Base-by-base conservation (phyloP, 2,797 vertebrate species). In the Sebastiscus tertius region DNA sequence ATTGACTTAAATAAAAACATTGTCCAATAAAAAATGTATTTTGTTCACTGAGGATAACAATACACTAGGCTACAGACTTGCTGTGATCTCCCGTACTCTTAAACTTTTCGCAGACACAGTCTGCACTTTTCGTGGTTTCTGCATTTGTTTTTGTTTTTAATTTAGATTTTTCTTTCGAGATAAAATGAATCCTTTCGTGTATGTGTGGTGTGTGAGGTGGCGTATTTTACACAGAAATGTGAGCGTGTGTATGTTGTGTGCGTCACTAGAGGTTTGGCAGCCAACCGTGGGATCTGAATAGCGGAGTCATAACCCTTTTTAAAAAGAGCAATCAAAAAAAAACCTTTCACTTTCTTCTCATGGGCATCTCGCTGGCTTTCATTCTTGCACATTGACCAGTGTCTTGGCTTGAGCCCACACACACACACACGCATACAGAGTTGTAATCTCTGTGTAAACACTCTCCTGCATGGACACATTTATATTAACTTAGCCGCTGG, bases 231-330 rank as follows among this genome's bases (percentile, higher is more conserved):
- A 80, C 80, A 68, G 56, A 87, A 82, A 74, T 80, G 79, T 79
- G 79, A 86, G 76, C 83, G 79, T 88, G 60, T 73, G 4, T 84
- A 56, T 72, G 75, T 88, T 62, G 69, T 89, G 92, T 95, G 95
- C 94, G 95, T 96, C 94, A 96, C 86, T 91, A 42, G 92, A 90
- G 95, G 95, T 96, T 96, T 96, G 94, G 95, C 94, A 89, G 79
- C 72, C 75, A 70, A 77, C 61, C 42, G 76, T 89, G 84, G 84
- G 89, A 89, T 91, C 88, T 88, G 82, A 91, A 76, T 70, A 80
- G 75, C 46, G 58, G 69, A 92, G 93, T 94, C 89, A 88, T 88
- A 93, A 91, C 84, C 88, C 84, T 84, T 77, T 91, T 90, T 90
- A 89, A 90, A 89, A 89, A 83, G 65, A 80, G 58, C 60, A 74